A percentile compares a stretch with the other conserved stretches of the same genome.
phyloP scores from a whole-genome alignment of 1,140 invertebrate species.

The Drosophila nebulosa region DNA sequence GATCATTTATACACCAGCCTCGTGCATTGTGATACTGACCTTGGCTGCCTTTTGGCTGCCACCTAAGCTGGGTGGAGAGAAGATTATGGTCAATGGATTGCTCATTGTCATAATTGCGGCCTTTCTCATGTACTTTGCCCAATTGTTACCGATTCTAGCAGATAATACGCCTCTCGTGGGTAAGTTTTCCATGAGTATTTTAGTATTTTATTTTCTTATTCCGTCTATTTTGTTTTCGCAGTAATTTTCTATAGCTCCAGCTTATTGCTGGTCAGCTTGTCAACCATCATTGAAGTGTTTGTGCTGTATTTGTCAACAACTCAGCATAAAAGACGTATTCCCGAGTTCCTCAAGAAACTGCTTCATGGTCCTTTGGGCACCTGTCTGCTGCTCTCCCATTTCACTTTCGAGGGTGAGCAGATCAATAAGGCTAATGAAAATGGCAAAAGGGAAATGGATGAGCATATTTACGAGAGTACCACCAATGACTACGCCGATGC shows the following conservation, averaged over 20 bases:
- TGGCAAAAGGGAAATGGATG: slow-evolving; percentile 48
- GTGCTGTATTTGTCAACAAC: slow-evolving; percentile 84
- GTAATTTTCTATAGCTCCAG: slow-evolving; percentile 83
- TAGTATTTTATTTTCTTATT: neutral
- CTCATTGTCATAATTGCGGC: slow-evolving; percentile 84
- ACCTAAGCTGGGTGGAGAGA: slow-evolving; percentile 84
- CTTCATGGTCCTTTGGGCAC: slow-evolving; percentile 83
- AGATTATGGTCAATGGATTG: slow-evolving; percentile 84
- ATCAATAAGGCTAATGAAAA: slow-evolving; percentile 32
- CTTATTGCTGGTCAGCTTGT: slow-evolving; percentile 84
- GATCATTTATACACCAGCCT: slow-evolving; percentile 84
- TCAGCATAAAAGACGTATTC: slow-evolving; percentile 82
- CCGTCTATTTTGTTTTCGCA: slow-evolving; percentile 17
- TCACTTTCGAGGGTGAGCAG: slow-evolving; percentile 44
- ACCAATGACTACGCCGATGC: slow-evolving; percentile 65
- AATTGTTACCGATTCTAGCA: slow-evolving; percentile 84
- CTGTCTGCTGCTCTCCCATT: slow-evolving; percentile 81
- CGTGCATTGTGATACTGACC: slow-evolving; percentile 85
- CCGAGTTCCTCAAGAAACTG: slow-evolving; percentile 83
- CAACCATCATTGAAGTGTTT: slow-evolving; percentile 84
- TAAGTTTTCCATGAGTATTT: slow-evolving; percentile 61
- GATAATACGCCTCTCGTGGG: slow-evolving; percentile 85
- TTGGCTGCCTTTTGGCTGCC: slow-evolving; percentile 86
- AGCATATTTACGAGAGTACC: slow-evolving; percentile 71
- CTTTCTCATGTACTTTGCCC: slow-evolving; percentile 85